Conservation (phyloP, 2,888 invertebrate genomes). For the Hipparchia sbordonii region DNA sequence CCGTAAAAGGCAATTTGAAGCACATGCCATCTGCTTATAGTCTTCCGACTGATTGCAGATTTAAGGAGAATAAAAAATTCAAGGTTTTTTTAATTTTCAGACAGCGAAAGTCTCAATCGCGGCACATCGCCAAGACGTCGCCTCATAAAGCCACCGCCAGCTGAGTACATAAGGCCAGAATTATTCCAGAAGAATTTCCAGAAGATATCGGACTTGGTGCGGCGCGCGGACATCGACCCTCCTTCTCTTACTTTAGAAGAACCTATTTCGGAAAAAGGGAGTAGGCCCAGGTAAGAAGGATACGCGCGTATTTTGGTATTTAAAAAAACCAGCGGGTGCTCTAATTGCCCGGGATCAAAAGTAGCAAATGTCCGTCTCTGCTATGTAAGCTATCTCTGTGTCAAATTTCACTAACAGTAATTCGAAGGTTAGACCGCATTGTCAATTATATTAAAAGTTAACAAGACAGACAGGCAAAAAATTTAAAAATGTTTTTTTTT, state of each 20-base stretch:
- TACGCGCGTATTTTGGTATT: no score
- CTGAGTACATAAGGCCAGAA: conserved; percentile 83
- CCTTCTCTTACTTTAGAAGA: conserved; percentile 56
- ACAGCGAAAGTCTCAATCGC: conserved; percentile 44
- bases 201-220: conserved; percentile 74
- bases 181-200: conserved; percentile 81
- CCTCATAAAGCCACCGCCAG: conserved; percentile 81
- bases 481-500: no score
- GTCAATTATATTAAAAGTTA: no score
- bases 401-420: no score
- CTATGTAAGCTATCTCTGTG: no score
- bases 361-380: no score
- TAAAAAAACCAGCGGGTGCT: no score
- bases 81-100: conserved; percentile 17
- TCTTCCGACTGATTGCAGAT: background rate
- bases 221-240: conserved; percentile 65
- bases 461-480: no score
- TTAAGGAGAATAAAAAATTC: background rate
- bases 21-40: no score
- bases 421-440: no score
- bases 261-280: conserved; percentile 61
- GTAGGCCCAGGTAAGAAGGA: conserved; percentile 61
- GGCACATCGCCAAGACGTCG: conserved; percentile 71
- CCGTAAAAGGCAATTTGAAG: no score
- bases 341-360: no score